A percentile compares a stretch with the other conserved stretches of the same genome.
These are phyloP conservation scores for Acrobasis consociella DNA, from an alignment of 2,888 invertebrate genomes.

Conservation along the genomic window DNA sequence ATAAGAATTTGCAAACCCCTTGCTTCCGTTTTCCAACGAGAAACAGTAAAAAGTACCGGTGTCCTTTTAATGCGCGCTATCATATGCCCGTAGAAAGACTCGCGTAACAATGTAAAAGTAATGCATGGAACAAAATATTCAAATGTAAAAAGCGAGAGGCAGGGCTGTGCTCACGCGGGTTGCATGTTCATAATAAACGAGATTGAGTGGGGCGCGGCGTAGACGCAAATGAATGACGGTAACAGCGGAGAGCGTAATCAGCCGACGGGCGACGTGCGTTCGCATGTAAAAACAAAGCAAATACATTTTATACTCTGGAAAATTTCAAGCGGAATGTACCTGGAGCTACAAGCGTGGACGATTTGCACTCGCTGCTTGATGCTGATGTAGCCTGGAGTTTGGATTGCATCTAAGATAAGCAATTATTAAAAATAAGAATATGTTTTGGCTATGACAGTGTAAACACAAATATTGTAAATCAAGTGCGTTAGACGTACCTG, in stretches of 20 bases:
- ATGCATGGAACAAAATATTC: conserved; percentile 64
- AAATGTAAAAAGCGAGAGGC: conserved; percentile 68
- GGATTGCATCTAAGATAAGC: neutral
- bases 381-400: conserved; percentile 6
- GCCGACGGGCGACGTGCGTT: conserved; percentile 67
- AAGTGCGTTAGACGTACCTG: no score
- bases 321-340: conserved; percentile 48
- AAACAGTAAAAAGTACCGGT: conserved; percentile 10
- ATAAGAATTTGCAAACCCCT: neutral
- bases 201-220: conserved; percentile 75
- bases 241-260: conserved; percentile 71
- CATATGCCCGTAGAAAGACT: conserved; percentile 46
- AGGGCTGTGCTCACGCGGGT: conserved; percentile 49
- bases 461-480: no score
- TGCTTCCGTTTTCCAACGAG: neutral
- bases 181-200: conserved; percentile 78
- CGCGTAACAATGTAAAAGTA: conserved; percentile 63
- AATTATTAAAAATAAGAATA: no score
- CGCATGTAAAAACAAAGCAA: conserved; percentile 68
- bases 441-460: no score
- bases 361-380: conserved; percentile 25
- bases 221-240: conserved; percentile 77
- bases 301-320: conserved; percentile 55
- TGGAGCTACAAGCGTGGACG: conserved; percentile 35
- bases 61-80: conserved; percentile 37